Conservation (phyloP, 2,113 vertebrate genomes). For the Panthera uncia region DNA sequence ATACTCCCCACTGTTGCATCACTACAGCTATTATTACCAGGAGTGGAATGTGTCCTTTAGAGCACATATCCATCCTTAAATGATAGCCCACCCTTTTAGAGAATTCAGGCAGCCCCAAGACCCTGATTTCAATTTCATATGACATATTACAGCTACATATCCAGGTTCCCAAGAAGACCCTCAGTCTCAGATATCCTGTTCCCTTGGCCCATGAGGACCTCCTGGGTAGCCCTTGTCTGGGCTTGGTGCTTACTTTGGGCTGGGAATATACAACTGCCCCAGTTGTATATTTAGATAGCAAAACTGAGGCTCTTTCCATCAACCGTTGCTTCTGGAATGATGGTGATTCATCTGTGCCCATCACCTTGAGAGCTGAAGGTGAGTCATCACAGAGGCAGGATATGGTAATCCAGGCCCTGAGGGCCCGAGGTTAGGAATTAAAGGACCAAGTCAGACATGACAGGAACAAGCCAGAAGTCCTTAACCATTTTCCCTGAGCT, state of each 20-base stretch:
- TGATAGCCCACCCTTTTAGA: not conserved
- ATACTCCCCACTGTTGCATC: not conserved
- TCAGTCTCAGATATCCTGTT: not conserved
- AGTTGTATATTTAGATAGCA: not conserved
- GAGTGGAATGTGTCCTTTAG: not conserved
- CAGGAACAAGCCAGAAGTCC: not conserved
- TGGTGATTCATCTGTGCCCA: conserved; percentile 35
- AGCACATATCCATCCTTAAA: not conserved
- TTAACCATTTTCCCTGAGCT: not conserved
- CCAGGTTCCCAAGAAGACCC: not conserved
- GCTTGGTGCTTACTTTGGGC: not conserved
- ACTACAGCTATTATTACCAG: not conserved
- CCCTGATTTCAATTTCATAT: not conserved
- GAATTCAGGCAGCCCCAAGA: not conserved
- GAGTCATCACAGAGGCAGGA: not conserved
- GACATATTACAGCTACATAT: not conserved
- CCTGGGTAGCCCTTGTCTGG: not conserved
- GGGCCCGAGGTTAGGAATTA: not conserved
- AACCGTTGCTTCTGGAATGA: not conserved
- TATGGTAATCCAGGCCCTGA: not conserved
- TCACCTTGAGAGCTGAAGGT: conserved; percentile 14
- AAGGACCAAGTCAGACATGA: not conserved
- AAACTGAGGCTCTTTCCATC: conserved; percentile 30
- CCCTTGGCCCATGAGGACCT: not conserved
- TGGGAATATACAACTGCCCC: not conserved